Evolutionary conservation across 2,113 vertebrate genomes (phyloP).

Genomic region (Phoenicopterus ruber): DNA sequence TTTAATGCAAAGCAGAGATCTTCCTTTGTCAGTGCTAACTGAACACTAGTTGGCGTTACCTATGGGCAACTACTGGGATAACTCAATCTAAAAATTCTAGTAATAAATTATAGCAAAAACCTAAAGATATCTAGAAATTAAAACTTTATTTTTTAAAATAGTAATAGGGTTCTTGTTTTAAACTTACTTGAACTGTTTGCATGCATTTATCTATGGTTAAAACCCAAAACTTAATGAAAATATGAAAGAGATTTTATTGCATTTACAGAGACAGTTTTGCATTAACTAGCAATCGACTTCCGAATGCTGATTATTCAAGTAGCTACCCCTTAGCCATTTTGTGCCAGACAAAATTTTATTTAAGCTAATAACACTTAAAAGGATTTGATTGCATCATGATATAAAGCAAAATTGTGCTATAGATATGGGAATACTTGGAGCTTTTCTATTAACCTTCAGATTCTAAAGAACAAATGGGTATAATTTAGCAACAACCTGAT

Average conservation of each 20-base stretch:
- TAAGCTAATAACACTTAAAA: not conserved
- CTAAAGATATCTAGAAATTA: not conserved
- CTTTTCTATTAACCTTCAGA: not conserved
- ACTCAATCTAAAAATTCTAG: not conserved
- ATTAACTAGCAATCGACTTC: not conserved
- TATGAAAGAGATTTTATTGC: not conserved
- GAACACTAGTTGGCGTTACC: not conserved
- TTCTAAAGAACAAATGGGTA: not conserved
- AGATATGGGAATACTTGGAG: not conserved
- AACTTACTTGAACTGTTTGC: not conserved
- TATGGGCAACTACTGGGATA: not conserved
- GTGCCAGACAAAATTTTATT: not conserved
- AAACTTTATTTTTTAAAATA: not conserved
- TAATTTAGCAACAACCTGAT: not conserved
- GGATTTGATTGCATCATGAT: not conserved
- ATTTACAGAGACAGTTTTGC: not conserved
- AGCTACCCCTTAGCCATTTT: not conserved
- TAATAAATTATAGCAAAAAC: not conserved
- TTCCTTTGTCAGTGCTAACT: not conserved
- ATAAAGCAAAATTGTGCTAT: not conserved
- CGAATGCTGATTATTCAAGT: not conserved
- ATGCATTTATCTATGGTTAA: not conserved
- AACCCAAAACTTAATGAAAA: not conserved
- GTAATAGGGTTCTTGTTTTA: not conserved
- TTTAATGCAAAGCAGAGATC: not conserved